These are phyloP conservation scores for Oreotrochilus melanogaster DNA, from an alignment of 2,113 vertebrate genomes.

Conservation along the genomic window DNA sequence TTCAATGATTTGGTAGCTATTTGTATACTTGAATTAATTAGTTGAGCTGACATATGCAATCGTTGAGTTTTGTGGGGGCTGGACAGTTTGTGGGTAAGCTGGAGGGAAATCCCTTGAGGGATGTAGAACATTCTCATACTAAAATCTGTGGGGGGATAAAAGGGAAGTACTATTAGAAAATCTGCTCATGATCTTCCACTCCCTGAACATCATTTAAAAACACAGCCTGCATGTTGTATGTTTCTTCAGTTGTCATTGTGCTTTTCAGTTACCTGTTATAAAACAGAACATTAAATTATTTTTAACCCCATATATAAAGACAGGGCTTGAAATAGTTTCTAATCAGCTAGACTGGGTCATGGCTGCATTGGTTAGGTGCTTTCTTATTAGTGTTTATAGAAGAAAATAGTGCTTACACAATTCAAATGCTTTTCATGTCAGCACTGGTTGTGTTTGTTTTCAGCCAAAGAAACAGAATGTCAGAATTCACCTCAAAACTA, in stretches of 20 bases:
- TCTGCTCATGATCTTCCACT: neutral
- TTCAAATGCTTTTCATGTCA: neutral
- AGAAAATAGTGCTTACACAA: neutral
- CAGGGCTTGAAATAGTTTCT: neutral
- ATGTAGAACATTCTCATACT: neutral
- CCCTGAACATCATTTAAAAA: neutral
- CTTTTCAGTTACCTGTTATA: neutral
- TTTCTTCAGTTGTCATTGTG: neutral
- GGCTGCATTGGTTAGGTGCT: neutral
- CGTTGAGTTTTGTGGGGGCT: conserved; percentile 53
- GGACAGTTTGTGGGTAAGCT: conserved; percentile 46
- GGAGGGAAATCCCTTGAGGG: conserved; percentile 42
- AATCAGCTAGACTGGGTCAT: neutral
- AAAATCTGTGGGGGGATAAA: neutral
- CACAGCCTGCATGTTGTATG: neutral
- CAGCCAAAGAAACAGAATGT: neutral
- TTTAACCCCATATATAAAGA: neutral
- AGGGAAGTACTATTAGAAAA: neutral
- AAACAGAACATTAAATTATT: neutral
- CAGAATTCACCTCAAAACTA: neutral
- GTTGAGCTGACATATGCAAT: conserved; percentile 4
- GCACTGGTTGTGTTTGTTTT: neutral
- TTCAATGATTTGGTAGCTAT: conserved; percentile 24
- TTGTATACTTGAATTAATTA: conserved; percentile 61
- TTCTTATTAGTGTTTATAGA: neutral